phyloP scores from a whole-genome alignment of 2,113 vertebrate species.

The Paracanthobrama guichenoti region DNA sequence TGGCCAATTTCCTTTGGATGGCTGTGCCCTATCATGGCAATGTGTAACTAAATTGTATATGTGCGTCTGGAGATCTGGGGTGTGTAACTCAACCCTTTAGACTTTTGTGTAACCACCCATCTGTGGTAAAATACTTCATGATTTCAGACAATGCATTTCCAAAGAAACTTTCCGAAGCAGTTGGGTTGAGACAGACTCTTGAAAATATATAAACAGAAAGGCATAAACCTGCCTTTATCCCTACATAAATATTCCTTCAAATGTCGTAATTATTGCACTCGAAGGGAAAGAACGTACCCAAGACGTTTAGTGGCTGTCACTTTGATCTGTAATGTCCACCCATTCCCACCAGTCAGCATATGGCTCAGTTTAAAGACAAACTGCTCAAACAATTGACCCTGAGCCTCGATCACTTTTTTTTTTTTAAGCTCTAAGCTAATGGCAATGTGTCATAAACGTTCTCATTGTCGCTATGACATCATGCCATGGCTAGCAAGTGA shows the following conservation, averaged over 20 bases:
- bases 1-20: conserved; percentile 24
- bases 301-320: conserved; percentile 9
- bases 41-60: not conserved
- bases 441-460: conserved; percentile 12
- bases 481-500: conserved; percentile 12
- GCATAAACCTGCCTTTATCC: conserved; percentile 76
- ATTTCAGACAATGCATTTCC: conserved; percentile 30
- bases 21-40: conserved; percentile 18
- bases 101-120: conserved; percentile 28
- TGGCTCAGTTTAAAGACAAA: conserved; percentile 76
- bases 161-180: conserved; percentile 37
- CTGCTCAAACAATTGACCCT: conserved; percentile 71
- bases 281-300: conserved; percentile 41
- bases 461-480: conserved; percentile 27
- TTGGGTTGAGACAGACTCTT: conserved; percentile 41
- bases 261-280: conserved; percentile 74
- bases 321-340: conserved; percentile 72
- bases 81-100: conserved; percentile 19
- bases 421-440: conserved; percentile 20
- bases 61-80: not conserved
- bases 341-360: conserved; percentile 69
- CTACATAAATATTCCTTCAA: conserved; percentile 75
- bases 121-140: conserved; percentile 35
- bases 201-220: conserved; percentile 79
- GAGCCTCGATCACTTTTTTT: conserved; percentile 52